phyloP scores from a whole-genome alignment of 2,797 vertebrate species.

The Enteromius thamalakanensis region DNA sequence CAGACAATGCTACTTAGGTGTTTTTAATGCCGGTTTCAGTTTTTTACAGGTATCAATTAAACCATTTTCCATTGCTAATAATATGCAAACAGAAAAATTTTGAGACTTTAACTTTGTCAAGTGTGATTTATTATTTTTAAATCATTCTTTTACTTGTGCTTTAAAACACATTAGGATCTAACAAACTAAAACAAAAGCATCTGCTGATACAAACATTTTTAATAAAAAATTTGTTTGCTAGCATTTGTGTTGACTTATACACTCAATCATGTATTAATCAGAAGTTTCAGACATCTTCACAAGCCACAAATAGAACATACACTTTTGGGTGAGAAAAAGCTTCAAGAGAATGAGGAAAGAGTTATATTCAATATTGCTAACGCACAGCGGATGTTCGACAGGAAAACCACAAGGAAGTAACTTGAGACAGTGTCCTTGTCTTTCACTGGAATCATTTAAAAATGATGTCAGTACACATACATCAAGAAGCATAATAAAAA shows the following conservation, averaged over 20 bases:
- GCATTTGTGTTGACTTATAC: background rate
- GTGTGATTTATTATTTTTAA: too few relatives aligned
- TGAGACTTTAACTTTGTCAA: background rate
- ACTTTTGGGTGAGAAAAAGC: background rate
- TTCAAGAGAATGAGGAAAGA: background rate
- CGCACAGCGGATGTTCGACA: background rate
- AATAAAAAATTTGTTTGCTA: background rate
- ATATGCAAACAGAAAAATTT: background rate
- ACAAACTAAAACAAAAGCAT: background rate
- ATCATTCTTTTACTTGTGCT: background rate
- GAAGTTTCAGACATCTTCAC: background rate
- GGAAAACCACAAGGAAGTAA: conserved; percentile 12
- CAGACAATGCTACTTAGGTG: background rate
- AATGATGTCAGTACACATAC: background rate
- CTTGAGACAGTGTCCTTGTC: background rate
- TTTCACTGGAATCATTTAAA: background rate
- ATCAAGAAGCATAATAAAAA: background rate
- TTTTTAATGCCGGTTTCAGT: background rate
- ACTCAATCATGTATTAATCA: background rate
- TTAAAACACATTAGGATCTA: background rate
- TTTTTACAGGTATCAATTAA: too few relatives aligned
- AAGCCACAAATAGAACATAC: background rate
- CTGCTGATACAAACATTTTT: background rate
- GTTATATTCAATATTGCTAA: background rate
- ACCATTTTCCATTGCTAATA: background rate